Base-by-base conservation (phyloP, 2,797 vertebrate genomes). In the Pogonophryne albipinna region DNA sequence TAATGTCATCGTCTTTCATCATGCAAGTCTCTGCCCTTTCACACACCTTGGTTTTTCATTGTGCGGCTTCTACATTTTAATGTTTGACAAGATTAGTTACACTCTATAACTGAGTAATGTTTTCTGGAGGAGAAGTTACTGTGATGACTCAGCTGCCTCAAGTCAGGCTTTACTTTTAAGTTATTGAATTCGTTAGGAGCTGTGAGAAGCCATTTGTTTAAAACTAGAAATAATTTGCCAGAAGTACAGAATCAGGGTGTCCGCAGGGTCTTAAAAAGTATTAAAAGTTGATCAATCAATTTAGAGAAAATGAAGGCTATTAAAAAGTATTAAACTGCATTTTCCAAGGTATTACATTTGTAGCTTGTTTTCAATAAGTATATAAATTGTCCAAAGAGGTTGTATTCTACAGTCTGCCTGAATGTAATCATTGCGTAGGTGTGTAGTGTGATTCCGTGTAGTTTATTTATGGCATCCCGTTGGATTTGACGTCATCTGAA, bases 31-130 rank as follows among this genome's bases (percentile, higher is more conserved):
- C 9, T 23, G 13, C 2, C 34, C 12, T 71, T 20, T 42, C 10
- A 51, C 13, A 57, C 14, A 11, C 62, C 2, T 20, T 31, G 7
- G 41, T 57, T 52, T 5, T 44, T 16, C 10, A 19, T 31, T 62
- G 4, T 17, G 15, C 45, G 68, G 20, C 17, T 46, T 42, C 3
- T 16, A 9, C 6, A 42, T 10, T 19, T 11, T 81, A 87, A 86
- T 88, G 64, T 80, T 76, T 83, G 41, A 76, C 59, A 44, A 11
- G 69, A 31, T 10, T 0, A 17, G 11, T 65, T 38, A 41, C 16
- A 16, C 16, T 56, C 9, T 73, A 1, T 80, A 41, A 86, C 63
- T 76, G 50, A 66, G 17, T 73, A 61, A 68, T 45, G 10, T 53
- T 27, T 27, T 27, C 27, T 5, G 27, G 20, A 58, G 27, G 23